Conservation (phyloP, 2,888 invertebrate genomes). For the Pterostichus madidus region DNA sequence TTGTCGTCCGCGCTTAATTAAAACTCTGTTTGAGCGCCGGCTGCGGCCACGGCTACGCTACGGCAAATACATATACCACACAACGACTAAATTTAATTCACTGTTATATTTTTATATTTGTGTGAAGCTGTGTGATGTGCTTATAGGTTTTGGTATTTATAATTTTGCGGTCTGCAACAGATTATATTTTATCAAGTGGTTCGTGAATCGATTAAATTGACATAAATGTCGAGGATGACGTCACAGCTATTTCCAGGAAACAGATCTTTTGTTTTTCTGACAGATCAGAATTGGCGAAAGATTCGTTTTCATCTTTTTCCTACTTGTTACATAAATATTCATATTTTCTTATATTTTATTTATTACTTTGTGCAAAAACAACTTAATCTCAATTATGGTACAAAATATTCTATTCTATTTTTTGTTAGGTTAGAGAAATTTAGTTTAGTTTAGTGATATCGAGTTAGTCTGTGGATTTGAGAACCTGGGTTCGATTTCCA, state of each 20-base stretch:
- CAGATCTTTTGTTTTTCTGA: constrained; percentile 43
- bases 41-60: background rate
- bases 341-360: too few species aligned
- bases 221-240: constrained; percentile 31
- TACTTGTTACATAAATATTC: too few species aligned
- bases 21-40: background rate
- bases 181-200: background rate
- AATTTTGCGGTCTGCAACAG: background rate
- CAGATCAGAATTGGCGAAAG: background rate
- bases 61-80: too few species aligned
- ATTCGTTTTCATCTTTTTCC: too few species aligned
- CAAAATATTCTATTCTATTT: too few species aligned
- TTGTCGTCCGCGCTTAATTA: background rate
- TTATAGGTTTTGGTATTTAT: background rate
- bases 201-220: constrained; percentile 18
- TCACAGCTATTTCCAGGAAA: constrained; percentile 13
- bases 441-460: too few species aligned
- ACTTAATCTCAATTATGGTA: too few species aligned
- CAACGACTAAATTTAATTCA: too few species aligned
- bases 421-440: too few species aligned
- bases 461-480: too few species aligned
- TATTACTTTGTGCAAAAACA: too few species aligned
- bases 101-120: background rate
- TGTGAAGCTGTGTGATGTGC: background rate
- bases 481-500: too few species aligned